Percentiles rank a stretch among this genome's conserved stretches.
Conservation (phyloP, 2,888 invertebrate species). For the Caenorhabditis auriculariae region DNA sequence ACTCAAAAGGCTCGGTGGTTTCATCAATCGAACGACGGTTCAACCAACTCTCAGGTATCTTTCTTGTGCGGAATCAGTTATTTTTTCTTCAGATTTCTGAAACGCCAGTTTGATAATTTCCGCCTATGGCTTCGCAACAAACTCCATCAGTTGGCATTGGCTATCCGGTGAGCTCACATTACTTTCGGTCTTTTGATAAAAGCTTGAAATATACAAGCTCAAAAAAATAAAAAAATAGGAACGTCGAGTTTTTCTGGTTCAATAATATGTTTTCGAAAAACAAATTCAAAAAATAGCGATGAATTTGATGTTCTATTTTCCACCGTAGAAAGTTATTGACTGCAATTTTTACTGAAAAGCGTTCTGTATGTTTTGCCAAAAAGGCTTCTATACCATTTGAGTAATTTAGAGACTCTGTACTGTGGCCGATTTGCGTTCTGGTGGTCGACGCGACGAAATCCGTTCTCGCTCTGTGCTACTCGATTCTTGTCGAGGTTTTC, state of each 20-base stretch:
- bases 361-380: not conserved
- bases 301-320: too few species aligned
- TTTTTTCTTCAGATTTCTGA: constrained; percentile 18
- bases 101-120: constrained; percentile 23
- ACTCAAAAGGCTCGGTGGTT: constrained; percentile 15
- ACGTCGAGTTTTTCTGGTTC: too few species aligned
- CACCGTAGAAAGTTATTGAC: not conserved
- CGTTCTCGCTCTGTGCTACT: constrained; percentile 17
- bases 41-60: constrained; percentile 23
- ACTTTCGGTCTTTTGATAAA: too few species aligned
- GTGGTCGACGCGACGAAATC: constrained; percentile 30
- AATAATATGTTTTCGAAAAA: too few species aligned
- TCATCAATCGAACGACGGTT: constrained; percentile 18
- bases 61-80: not conserved
- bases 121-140: constrained; percentile 30
- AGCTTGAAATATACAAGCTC: too few species aligned
- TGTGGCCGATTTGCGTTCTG: constrained; percentile 50
- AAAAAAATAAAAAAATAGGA: too few species aligned
- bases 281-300: too few species aligned
- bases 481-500: constrained; percentile 20
- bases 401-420: constrained; percentile 43
- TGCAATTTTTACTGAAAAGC: not conserved
- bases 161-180: constrained; percentile 11
- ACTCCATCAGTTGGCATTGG: constrained; percentile 33
- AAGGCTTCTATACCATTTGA: constrained; percentile 3